A percentile compares a stretch with the other conserved stretches of the same genome.
These are phyloP conservation scores for Zelleria hepariella DNA, from an alignment of 2,888 invertebrate species.

Conservation along the genomic window DNA sequence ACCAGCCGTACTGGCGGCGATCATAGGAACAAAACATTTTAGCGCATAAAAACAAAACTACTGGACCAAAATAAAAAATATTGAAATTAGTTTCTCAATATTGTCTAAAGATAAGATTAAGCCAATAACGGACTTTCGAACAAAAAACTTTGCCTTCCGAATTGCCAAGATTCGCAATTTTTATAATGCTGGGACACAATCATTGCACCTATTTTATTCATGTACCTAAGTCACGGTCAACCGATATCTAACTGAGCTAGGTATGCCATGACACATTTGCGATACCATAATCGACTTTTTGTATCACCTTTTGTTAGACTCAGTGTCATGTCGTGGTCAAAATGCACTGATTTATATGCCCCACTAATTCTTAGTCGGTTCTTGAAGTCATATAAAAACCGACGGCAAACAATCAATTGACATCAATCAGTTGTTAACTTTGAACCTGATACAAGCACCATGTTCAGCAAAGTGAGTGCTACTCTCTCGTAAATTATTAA, in stretches of 20 bases:
- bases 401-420: constrained; percentile 29
- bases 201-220: background rate
- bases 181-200: too few relatives aligned
- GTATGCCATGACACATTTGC: constrained; percentile 56
- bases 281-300: constrained; percentile 39
- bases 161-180: too few relatives aligned
- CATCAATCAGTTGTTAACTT: constrained; percentile 46
- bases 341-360: constrained; percentile 34
- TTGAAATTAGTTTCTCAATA: too few relatives aligned
- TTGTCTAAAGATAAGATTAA: too few relatives aligned
- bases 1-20: too few relatives aligned
- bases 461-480: constrained; percentile 61
- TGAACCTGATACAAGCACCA: constrained; percentile 33
- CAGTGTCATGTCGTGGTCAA: constrained; percentile 43
- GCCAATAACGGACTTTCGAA: too few relatives aligned
- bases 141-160: too few relatives aligned
- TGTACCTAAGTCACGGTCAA: constrained; percentile 21
- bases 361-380: constrained; percentile 48
- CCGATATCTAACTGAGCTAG: constrained; percentile 20
- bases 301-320: constrained; percentile 44
- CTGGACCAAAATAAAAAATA: too few relatives aligned
- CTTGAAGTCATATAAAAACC: constrained; percentile 52
- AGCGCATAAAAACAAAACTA: too few relatives aligned
- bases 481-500: constrained; percentile 1
- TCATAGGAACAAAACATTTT: too few relatives aligned